A percentile compares a stretch with the other conserved stretches of the same genome.
phyloP scores from a whole-genome alignment of 92 coral and sea anemone species.

The Heliopora coerulea region DNA sequence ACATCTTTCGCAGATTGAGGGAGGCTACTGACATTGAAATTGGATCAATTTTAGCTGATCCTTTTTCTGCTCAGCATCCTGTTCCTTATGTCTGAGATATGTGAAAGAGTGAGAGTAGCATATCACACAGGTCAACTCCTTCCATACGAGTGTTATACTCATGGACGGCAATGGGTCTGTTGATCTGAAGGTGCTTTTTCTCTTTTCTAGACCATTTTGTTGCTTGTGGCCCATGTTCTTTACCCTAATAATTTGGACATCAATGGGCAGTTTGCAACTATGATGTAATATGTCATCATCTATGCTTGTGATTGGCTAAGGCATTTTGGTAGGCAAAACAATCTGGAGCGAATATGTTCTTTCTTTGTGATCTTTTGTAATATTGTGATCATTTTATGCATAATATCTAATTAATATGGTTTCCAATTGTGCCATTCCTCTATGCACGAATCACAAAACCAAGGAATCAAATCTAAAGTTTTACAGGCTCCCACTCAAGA shows the following conservation, averaged over 20 bases:
- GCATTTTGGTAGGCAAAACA: too few relatives aligned
- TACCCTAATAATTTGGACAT: slow-evolving; percentile 32
- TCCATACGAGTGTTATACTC: slow-evolving; percentile 27
- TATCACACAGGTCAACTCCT: slow-evolving; percentile 35
- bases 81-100: slow-evolving; percentile 11
- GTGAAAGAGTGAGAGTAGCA: slow-evolving; percentile 14
- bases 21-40: slow-evolving; percentile 31
- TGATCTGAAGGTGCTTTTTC: background rate
- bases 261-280: too few relatives aligned
- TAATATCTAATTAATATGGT: too few relatives aligned
- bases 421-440: too few relatives aligned
- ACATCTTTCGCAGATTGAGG: background rate
- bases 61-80: slow-evolving; percentile 23
- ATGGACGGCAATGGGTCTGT: background rate
- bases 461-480: too few relatives aligned
- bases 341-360: too few relatives aligned
- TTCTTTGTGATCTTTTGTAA: too few relatives aligned
- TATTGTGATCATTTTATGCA: too few relatives aligned
- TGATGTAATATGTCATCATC: too few relatives aligned
- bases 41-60: slow-evolving; percentile 6
- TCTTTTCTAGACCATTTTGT: background rate
- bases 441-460: too few relatives aligned
- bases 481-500: too few relatives aligned
- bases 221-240: slow-evolving; percentile 20
- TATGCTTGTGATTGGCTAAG: too few relatives aligned